These are phyloP conservation scores for Bagarius yarrelli DNA, from an alignment of 2,113 vertebrate genomes.

Conservation along the genomic window DNA sequence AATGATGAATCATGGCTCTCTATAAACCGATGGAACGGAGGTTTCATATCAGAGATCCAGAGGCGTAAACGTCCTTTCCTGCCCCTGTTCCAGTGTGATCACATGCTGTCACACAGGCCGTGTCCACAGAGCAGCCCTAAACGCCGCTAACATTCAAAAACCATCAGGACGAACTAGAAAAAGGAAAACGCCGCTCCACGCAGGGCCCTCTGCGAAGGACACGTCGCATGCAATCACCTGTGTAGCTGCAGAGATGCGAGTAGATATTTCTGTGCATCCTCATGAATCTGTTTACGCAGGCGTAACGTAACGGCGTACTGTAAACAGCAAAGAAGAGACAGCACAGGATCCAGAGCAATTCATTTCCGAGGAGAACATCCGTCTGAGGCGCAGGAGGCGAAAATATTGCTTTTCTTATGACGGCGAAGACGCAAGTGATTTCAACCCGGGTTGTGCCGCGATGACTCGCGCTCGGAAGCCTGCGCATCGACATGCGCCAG, in stretches of 20 bases:
- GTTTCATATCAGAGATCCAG: constrained; percentile 52
- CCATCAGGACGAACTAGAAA: constrained; percentile 21
- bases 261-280: constrained; percentile 38
- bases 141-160: constrained; percentile 22
- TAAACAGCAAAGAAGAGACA: constrained; percentile 60
- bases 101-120: constrained; percentile 38
- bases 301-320: constrained; percentile 9
- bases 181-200: constrained; percentile 37
- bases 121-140: constrained; percentile 45
- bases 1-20: constrained; percentile 44
- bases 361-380: constrained; percentile 64
- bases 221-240: constrained; percentile 7
- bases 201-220: neutral
- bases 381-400: constrained; percentile 55
- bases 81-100: constrained; percentile 50
- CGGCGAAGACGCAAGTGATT: constrained; percentile 66
- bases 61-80: constrained; percentile 46
- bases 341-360: constrained; percentile 71
- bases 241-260: constrained; percentile 29
- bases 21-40: constrained; percentile 51
- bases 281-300: constrained; percentile 43
- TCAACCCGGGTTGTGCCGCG: constrained; percentile 60
- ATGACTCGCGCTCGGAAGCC: constrained; percentile 73
- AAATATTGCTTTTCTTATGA: constrained; percentile 59
- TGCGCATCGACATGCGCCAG: constrained; percentile 64